Base-by-base conservation (phyloP, 2,888 invertebrate species). In the Ophion ventricosus region DNA sequence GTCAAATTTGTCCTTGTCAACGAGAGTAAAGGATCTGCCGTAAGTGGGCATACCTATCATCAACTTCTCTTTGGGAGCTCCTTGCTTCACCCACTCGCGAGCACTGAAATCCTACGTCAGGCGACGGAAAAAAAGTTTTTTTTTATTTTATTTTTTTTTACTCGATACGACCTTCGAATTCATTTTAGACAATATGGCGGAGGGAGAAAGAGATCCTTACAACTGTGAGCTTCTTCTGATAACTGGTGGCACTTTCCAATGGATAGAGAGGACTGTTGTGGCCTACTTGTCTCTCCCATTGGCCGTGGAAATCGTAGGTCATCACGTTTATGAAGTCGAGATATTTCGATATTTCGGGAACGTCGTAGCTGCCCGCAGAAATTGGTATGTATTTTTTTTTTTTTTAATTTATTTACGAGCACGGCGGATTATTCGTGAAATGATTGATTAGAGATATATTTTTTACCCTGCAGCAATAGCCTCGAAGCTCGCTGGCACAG, bases 241-340 rank as follows among this genome's bases (percentile, higher is more conserved):
- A 97, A 89, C 97, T 97, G 3, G 97, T 97, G 25, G 98, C 97
- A 88, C 97, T 97, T 92, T 98, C 98, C 29, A 98, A 94, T 0
- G 98, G 97, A 93, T 96, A 98, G 0, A 98, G 95, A 0, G 98
- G 98, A 75, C 98, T 97, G 94, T 98, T 98, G 93, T 98, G 98
- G 5, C 98, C 98, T 1, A 98, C 98, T 86, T 97, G 97, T 82
- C 98, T 95, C 92, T 98, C 98, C 98, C 98, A 98, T 92, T 98
- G 98, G 0, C 98, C 98, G 91, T 98, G 98, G 95, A 98, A 98
- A 93, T 98, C 98, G 91, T 98, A 98, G 0, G 98, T 98, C 98
- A 98, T 98, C 11, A 98, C 97, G 92, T 98, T 98, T 92, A 98
- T 98, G 92, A 97, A 98, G 94, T 98, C 98, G 91, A 98, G 94